Conservation (phyloP, 2,113 vertebrate genomes). For the Gila orcuttii region DNA sequence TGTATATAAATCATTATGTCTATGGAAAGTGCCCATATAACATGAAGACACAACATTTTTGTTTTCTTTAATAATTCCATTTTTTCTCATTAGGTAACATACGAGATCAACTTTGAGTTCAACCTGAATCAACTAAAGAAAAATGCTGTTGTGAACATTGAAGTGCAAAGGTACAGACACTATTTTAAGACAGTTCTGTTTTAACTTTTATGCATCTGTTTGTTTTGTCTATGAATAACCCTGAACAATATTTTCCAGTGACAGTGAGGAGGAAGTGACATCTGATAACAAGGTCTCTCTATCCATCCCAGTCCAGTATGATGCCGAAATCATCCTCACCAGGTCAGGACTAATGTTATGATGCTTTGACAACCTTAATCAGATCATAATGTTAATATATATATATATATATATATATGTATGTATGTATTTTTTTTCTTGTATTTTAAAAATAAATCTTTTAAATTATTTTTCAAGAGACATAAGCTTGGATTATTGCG, state of each 20-base stretch:
- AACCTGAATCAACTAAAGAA: conserved; percentile 80
- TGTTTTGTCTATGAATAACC: background rate
- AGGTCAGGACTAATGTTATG: conserved; percentile 69
- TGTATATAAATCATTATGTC: no score
- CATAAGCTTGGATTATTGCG: conserved; percentile 79
- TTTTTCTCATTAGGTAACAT: conserved; percentile 74
- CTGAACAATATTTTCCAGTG: conserved; percentile 67
- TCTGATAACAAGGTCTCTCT: conserved; percentile 74
- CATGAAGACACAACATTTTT: background rate
- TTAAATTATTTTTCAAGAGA: conserved; percentile 69
- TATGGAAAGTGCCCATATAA: no score
- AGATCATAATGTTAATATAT: background rate
- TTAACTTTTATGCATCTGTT: background rate
- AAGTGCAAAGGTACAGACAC: conserved; percentile 74
- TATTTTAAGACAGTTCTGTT: background rate
- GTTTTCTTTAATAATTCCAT: background rate
- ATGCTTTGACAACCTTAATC: background rate
- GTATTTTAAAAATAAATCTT: no score
- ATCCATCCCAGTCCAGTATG: conserved; percentile 76
- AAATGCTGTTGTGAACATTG: conserved; percentile 72
- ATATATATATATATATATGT: no score
- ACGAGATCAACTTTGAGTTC: conserved; percentile 84
- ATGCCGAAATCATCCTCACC: conserved; percentile 82
- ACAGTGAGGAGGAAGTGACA: conserved; percentile 76
- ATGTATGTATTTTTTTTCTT: no score